phyloP scores from a whole-genome alignment of 2,797 vertebrate species.

The Nyctalus aviator region DNA sequence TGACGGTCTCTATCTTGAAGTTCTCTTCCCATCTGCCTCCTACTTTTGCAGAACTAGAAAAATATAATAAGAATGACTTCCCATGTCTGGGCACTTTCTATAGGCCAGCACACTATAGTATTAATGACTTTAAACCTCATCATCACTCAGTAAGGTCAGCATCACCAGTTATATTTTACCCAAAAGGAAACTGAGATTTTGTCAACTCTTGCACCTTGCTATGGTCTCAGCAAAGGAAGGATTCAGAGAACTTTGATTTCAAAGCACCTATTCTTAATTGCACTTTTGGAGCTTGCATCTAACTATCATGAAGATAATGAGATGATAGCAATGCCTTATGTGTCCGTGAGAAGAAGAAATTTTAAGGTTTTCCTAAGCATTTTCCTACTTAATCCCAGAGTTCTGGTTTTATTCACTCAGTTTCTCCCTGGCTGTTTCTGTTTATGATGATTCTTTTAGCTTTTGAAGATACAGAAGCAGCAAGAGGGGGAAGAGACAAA shows the following conservation, averaged over 20 bases:
- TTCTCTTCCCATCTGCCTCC: background rate
- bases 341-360: background rate
- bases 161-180: background rate
- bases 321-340: background rate
- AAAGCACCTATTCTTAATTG: background rate
- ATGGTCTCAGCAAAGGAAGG: background rate
- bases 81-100: background rate
- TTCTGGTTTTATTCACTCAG: background rate
- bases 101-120: background rate
- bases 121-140: background rate
- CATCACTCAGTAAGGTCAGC: background rate
- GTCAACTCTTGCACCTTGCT: background rate
- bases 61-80: background rate
- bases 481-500: background rate
- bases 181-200: constrained; percentile 22
- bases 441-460: background rate
- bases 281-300: background rate
- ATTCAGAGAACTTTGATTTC: background rate
- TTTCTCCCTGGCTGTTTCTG: background rate
- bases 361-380: background rate
- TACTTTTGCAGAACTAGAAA: background rate
- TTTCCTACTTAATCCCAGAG: background rate
- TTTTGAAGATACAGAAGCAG: background rate
- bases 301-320: background rate
- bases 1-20: background rate